A percentile compares a stretch with the other conserved stretches of the same genome.
Evolutionary conservation across 2,797 vertebrate genomes (phyloP).

Genomic region (Silurus lanzhouensis): DNA sequence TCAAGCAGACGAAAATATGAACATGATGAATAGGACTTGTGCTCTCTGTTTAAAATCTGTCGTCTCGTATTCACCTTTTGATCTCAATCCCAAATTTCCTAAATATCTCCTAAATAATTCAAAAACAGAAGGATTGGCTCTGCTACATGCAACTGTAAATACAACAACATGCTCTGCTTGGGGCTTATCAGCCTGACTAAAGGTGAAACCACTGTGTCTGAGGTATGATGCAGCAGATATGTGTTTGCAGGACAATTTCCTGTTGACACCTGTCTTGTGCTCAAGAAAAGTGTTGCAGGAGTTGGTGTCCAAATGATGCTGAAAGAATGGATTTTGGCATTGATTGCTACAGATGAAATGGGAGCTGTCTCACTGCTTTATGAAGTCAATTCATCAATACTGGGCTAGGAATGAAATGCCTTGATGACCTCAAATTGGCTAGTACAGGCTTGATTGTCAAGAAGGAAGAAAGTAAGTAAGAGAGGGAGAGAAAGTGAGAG

Average conservation of each 20-base stretch:
- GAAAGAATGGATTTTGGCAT: conserved; percentile 72
- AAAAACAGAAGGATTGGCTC: neutral
- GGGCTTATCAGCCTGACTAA: conserved; percentile 55
- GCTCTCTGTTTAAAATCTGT: neutral
- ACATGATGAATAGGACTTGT: too few relatives aligned
- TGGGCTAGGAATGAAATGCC: conserved; percentile 54
- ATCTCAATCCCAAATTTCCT: neutral
- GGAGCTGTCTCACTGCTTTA: conserved; percentile 72
- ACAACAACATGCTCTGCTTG: neutral
- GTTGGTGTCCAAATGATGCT: conserved; percentile 63
- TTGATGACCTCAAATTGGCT: conserved; percentile 62
- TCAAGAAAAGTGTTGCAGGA: conserved; percentile 43
- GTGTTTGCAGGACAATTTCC: conserved; percentile 65
- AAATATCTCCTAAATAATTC: too few relatives aligned
- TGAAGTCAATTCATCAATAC: conserved; percentile 77
- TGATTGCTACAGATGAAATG: conserved; percentile 69
- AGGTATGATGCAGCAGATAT: conserved; percentile 39
- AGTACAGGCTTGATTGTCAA: conserved; percentile 54
- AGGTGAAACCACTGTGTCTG: conserved; percentile 57
- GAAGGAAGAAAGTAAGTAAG: conserved; percentile 30
- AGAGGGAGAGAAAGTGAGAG: conserved; percentile 14
- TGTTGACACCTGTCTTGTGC: conserved; percentile 52
- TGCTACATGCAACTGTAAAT: too few relatives aligned
- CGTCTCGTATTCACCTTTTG: neutral
- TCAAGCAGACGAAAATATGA: too few relatives aligned